phyloP scores from a whole-genome alignment of 2,888 invertebrate genomes.

The Pristionchus japonicus region DNA sequence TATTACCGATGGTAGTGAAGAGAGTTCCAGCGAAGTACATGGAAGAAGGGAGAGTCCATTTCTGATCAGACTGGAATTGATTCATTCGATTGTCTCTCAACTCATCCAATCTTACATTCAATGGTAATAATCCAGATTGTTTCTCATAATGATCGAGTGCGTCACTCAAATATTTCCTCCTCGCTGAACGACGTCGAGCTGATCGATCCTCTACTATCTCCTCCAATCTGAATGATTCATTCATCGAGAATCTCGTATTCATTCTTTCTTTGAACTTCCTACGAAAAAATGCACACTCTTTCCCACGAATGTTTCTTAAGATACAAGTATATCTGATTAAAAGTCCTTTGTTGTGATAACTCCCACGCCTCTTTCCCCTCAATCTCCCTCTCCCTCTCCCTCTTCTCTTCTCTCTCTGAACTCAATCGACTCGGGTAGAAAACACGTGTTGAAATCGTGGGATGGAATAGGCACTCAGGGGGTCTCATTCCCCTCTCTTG shows the following conservation, averaged over 20 bases:
- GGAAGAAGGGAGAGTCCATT: slow-evolving; percentile 70
- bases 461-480: neutral
- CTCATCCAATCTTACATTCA: slow-evolving; percentile 1
- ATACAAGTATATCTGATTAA: too few relatives aligned
- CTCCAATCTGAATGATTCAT: slow-evolving; percentile 9
- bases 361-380: neutral
- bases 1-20: slow-evolving; percentile 72
- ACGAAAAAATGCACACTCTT: too few relatives aligned
- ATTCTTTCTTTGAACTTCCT: too few relatives aligned
- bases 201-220: slow-evolving; percentile 43
- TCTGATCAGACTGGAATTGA: slow-evolving; percentile 34
- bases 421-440: slow-evolving; percentile 20
- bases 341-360: slow-evolving; percentile 32
- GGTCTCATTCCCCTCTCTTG: slow-evolving; percentile 16
- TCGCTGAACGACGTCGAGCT: slow-evolving; percentile 34
- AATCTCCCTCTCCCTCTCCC: neutral
- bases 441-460: slow-evolving; percentile 27
- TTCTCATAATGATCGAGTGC: slow-evolving; percentile 70
- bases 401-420: slow-evolving; percentile 2
- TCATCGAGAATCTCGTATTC: too few relatives aligned
- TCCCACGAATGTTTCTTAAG: too few relatives aligned
- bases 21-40: slow-evolving; percentile 73
- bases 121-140: slow-evolving; percentile 57
- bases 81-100: neutral
- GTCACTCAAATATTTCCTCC: slow-evolving; percentile 62